These are phyloP conservation scores for Nycteola revayana DNA, from an alignment of 2,888 invertebrate species.

Conservation along the genomic window DNA sequence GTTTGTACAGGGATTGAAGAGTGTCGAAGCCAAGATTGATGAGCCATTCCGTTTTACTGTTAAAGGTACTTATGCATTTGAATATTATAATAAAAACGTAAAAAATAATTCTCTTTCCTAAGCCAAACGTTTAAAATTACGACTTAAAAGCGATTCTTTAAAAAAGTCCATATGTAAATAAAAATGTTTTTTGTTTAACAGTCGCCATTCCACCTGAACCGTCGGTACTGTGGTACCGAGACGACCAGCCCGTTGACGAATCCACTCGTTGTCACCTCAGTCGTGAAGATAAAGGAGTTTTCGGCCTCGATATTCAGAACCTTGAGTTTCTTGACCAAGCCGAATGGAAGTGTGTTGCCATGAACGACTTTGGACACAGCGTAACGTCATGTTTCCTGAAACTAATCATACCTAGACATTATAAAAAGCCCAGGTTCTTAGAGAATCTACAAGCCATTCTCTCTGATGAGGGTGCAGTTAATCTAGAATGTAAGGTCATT, in stretches of 20 bases:
- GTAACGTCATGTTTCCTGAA: slow-evolving; percentile 93
- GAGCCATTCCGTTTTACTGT: slow-evolving; percentile 91
- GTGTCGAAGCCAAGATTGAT: slow-evolving; percentile 91
- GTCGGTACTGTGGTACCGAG: slow-evolving; percentile 92
- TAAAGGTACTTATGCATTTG: slow-evolving; percentile 82
- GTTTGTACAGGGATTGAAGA: slow-evolving; percentile 90
- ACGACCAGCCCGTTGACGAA: slow-evolving; percentile 89
- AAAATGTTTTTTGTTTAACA: slow-evolving; percentile 45
- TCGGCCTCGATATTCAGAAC: slow-evolving; percentile 86
- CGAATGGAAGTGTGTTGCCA: slow-evolving; percentile 95
- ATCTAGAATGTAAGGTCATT: slow-evolving; percentile 95
- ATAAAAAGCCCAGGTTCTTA: slow-evolving; percentile 92
- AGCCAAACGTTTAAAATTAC: no score
- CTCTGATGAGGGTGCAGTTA: slow-evolving; percentile 94
- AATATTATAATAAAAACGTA: no score
- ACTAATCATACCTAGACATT: slow-evolving; percentile 92
- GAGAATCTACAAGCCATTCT: slow-evolving; percentile 92
- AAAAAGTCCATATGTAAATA: no score
- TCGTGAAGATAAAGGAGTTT: slow-evolving; percentile 87
- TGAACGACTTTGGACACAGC: slow-evolving; percentile 94
- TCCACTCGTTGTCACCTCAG: slow-evolving; percentile 84
- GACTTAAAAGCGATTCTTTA: no score
- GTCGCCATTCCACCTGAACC: slow-evolving; percentile 92
- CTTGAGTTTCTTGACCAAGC: slow-evolving; percentile 93
- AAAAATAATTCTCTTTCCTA: no score